Percentiles rank a stretch among this genome's conserved stretches.
Evolutionary conservation across 1,140 invertebrate species (phyloP).

Genomic region (Formica selysi): DNA sequence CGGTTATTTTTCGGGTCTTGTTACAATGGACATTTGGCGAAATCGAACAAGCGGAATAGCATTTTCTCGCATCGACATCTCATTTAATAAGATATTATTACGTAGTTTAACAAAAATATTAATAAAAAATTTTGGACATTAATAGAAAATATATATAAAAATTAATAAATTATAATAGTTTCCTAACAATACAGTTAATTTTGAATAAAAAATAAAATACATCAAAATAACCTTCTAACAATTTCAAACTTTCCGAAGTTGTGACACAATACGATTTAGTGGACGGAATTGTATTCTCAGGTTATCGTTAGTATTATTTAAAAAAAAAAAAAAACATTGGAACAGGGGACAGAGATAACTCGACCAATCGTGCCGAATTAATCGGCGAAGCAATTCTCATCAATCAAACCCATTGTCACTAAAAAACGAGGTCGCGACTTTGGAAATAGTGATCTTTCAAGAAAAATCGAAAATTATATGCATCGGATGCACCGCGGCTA

Average conservation of each 20-base stretch:
- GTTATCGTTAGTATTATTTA: too few relatives aligned
- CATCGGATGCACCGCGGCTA: constrained; percentile 19
- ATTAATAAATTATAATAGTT: too few relatives aligned
- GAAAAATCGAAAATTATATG: constrained; percentile 25
- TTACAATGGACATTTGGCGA: neutral
- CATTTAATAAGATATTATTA: neutral
- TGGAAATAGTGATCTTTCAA: neutral
- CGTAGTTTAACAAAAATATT: too few relatives aligned
- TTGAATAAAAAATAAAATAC: too few relatives aligned
- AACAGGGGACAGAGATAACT: neutral
- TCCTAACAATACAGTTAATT: too few relatives aligned
- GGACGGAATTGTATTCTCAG: too few relatives aligned
- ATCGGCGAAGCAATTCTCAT: neutral
- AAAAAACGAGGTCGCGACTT: neutral
- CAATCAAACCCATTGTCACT: neutral
- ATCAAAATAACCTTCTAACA: too few relatives aligned
- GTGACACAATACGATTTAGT: too few relatives aligned
- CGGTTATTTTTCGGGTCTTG: constrained; percentile 11
- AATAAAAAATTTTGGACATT: too few relatives aligned
- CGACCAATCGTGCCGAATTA: neutral
- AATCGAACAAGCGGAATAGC: neutral
- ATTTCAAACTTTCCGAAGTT: too few relatives aligned
- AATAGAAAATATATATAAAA: too few relatives aligned
- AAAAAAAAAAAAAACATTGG: too few relatives aligned
- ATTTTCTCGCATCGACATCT: neutral